These are phyloP conservation scores for Apodemus speciosus DNA, from an alignment of 2,113 vertebrate species.

Conservation along the genomic window DNA sequence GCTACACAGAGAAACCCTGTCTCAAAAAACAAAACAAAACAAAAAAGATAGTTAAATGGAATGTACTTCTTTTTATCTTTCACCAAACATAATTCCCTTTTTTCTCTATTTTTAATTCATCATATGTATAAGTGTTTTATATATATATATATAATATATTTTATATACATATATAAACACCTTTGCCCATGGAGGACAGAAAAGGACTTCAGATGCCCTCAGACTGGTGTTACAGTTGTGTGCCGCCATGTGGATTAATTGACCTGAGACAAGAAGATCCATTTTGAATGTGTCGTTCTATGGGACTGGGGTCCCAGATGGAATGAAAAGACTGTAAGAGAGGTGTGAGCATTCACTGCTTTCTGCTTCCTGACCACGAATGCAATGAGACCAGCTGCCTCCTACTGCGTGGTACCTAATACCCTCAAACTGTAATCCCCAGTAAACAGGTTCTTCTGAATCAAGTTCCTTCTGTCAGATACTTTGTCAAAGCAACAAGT, in stretches of 20 bases:
- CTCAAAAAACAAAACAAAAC: too few species aligned
- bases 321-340: not conserved
- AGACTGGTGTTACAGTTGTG: not conserved
- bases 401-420: not conserved
- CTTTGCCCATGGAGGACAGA: not conserved
- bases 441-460: not conserved
- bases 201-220: not conserved
- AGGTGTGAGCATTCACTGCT: not conserved
- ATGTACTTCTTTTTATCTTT: not conserved
- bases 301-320: too few species aligned
- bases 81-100: not conserved
- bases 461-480: not conserved
- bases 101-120: conserved; percentile 2
- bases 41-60: not conserved
- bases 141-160: too few species aligned
- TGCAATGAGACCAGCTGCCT: not conserved
- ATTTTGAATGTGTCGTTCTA: not conserved
- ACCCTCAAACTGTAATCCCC: not conserved
- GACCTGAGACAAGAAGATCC: not conserved
- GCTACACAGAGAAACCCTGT: too few species aligned
- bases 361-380: not conserved
- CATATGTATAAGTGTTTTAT: not conserved
- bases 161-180: too few species aligned
- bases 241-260: not conserved
- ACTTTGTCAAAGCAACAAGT: not conserved